Evolutionary conservation across 1,140 invertebrate genomes (phyloP).

Genomic region (Bombus confusus): DNA sequence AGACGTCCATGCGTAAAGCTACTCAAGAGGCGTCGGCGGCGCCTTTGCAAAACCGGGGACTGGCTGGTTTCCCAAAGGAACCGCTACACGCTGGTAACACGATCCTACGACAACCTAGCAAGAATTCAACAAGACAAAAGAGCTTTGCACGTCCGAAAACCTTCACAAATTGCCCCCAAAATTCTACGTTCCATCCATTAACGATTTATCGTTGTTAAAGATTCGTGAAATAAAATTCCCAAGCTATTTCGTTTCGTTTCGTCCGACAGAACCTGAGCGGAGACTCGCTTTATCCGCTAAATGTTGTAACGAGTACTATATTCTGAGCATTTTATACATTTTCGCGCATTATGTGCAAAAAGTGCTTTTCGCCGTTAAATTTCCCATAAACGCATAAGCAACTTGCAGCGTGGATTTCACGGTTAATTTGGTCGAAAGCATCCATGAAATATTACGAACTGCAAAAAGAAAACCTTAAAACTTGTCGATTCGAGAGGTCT

Average conservation of each 20-base stretch:
- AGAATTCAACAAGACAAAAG: background rate
- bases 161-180: background rate
- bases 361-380: no score
- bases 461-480: no score
- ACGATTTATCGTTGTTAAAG: background rate
- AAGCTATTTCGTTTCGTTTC: background rate
- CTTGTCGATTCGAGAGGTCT: no score
- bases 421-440: no score
- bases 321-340: no score
- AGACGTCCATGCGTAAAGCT: constrained; percentile 58
- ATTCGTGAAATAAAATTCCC: background rate
- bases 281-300: no score
- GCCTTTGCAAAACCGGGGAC: constrained; percentile 64
- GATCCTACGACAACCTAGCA: constrained; percentile 27
- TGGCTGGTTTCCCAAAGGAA: constrained; percentile 67
- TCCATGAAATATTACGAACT: no score
- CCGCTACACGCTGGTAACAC: constrained; percentile 62
- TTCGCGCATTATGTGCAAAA: no score
- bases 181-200: background rate
- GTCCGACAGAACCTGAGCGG: no score
- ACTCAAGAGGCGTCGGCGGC: constrained; percentile 74
- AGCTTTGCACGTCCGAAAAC: background rate
- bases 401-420: no score
- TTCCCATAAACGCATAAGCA: no score
- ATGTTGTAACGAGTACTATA: no score